A percentile compares a stretch with the other conserved stretches of the same genome.
Evolutionary conservation across 2,797 vertebrate genomes (phyloP).

Genomic region (Rhyacichthys aspro): DNA sequence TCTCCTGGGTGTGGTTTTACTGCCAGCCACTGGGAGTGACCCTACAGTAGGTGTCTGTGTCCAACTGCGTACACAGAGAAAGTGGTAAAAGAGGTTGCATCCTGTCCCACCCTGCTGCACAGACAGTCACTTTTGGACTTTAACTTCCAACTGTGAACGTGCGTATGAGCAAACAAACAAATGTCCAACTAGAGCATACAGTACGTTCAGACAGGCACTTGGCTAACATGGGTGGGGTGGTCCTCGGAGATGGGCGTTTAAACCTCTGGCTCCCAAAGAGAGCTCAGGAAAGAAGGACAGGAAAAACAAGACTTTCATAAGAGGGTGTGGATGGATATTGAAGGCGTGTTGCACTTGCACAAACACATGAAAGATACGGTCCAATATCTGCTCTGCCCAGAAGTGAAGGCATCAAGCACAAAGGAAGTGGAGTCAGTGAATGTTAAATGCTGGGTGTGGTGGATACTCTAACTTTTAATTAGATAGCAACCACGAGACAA

Average conservation of each 20-base stretch:
- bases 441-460: slow-evolving; percentile 66
- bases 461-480: slow-evolving; percentile 55
- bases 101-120: slow-evolving; percentile 66
- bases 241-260: slow-evolving; percentile 73
- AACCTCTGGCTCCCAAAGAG: slow-evolving; percentile 41
- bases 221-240: slow-evolving; percentile 56
- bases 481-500: slow-evolving; percentile 41
- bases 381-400: slow-evolving; percentile 34
- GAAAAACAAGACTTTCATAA: slow-evolving; percentile 75
- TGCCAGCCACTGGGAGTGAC: slow-evolving; percentile 61
- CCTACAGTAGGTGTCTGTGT: slow-evolving; percentile 65
- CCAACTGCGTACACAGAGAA: slow-evolving; percentile 60
- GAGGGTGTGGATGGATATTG: slow-evolving; percentile 75
- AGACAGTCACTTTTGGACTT: slow-evolving; percentile 41
- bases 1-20: slow-evolving; percentile 73
- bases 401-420: slow-evolving; percentile 34
- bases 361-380: slow-evolving; percentile 44
- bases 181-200: slow-evolving; percentile 55
- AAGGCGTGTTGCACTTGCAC: slow-evolving; percentile 70
- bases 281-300: slow-evolving; percentile 57
- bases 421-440: slow-evolving; percentile 56
- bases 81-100: slow-evolving; percentile 61
- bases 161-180: slow-evolving; percentile 44
- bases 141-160: slow-evolving; percentile 33
- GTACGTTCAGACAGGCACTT: slow-evolving; percentile 41